Evolutionary conservation across 2,797 vertebrate species (phyloP), one percentile per base, ranked within the genome.

Genomic region (Helostoma temminkii): DNA sequence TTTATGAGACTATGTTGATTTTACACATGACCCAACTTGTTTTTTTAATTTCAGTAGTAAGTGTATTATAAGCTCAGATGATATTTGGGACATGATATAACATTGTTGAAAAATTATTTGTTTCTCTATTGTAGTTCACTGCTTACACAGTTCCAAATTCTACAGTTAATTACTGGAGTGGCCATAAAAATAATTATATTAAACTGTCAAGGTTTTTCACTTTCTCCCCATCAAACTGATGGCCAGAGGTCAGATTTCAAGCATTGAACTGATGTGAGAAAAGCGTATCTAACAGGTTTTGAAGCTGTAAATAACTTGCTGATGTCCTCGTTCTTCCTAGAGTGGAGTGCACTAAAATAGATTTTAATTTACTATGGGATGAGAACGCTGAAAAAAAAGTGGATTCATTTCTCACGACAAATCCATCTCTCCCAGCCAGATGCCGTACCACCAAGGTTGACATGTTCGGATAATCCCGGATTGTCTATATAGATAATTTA

Each of bases 281-380:
- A 47, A 57, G 43, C 60, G 48, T 66, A 41, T 76, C 59, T 63
- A 66, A 73, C 57, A 67, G 50, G 47, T 68, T 74, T 69, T 61
- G 37, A 77, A 69, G 81, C 71, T 66, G 79, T 80, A 85, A 82
- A 88, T 83, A 83, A 71, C 76, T 75, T 78, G 49, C 62, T 70
- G 62, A 76, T 78, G 71, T 74, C 76, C 74, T 71, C 24, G 6
- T 80, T 78, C 53, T 64, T 74, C 56, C 54, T 21, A 21, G 57
- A 76, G 45, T 30, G 54, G 39, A 55, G 47, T 39, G 56, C 59
- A 74, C 61, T 56, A 73, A 85, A 85, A 80, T 80, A 80, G 64
- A 77, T 74, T 77, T 71, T 70, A 62, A 82, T 78, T 81, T 81
- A 77, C 30, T 19, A 58, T 52, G 48, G 46, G 19, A 68, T 3